A percentile compares a stretch with the other conserved stretches of the same genome.
These are phyloP conservation scores for Hofmannophila pseudospretella DNA, from an alignment of 2,888 invertebrate species.

Conservation along the genomic window DNA sequence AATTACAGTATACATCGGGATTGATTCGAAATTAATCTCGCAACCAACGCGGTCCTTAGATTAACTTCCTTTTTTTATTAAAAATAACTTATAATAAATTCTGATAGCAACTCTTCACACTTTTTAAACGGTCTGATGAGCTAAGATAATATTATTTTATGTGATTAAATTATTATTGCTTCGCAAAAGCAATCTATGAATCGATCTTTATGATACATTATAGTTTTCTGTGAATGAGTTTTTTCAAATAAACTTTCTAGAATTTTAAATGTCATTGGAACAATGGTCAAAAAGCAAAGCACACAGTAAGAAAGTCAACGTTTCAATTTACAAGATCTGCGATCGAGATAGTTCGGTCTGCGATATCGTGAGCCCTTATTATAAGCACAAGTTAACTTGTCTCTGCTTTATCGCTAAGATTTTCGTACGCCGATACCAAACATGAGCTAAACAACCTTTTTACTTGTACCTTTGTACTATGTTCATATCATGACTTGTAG, in stretches of 20 bases:
- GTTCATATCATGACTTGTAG: conserved; percentile 40
- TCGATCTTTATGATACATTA: too few species aligned
- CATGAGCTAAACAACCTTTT: conserved; percentile 27
- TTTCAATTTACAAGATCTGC: conserved; percentile 72
- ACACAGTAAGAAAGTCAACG: conserved; percentile 29
- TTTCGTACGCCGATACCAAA: conserved; percentile 61
- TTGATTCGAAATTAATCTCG: conserved; percentile 71
- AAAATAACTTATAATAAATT: conserved; percentile 25
- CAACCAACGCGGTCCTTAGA: conserved; percentile 39
- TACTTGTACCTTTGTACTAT: conserved; percentile 20
- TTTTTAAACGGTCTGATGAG: conserved; percentile 7
- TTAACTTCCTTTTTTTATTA: conserved; percentile 34
- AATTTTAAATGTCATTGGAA: too few species aligned
- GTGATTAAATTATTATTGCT: conserved; percentile 1
- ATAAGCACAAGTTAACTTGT: conserved; percentile 72
- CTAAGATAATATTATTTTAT: conserved; percentile 6
- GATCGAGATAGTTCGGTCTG: conserved; percentile 52
- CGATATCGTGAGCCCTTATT: conserved; percentile 62
- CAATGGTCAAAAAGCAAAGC: not conserved
- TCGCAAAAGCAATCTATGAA: too few species aligned
- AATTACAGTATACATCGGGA: conserved; percentile 66
- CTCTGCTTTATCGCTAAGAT: conserved; percentile 65
- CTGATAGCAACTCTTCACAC: conserved; percentile 22
- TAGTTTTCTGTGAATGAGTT: too few species aligned
- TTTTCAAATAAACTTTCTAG: too few species aligned